Conservation (phyloP, 2,888 invertebrate genomes). For the Stratiomys singularior region DNA sequence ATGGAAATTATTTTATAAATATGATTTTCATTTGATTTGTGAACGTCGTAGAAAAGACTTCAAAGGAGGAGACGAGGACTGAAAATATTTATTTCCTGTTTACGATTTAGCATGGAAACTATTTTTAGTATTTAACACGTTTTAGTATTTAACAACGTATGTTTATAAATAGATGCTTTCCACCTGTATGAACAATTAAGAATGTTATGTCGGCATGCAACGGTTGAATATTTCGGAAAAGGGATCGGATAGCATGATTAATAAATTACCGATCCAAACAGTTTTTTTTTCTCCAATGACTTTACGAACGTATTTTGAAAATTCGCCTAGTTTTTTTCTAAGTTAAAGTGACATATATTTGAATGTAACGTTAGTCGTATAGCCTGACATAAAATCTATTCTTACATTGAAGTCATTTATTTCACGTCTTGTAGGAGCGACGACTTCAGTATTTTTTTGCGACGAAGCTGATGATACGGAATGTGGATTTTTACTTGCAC, state of each 20-base stretch:
- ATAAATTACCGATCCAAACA: too few species aligned
- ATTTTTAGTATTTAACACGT: not conserved
- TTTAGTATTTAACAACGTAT: not conserved
- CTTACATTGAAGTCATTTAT: slow-evolving; percentile 67
- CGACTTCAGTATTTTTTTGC: slow-evolving; percentile 67
- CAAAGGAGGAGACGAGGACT: not conserved
- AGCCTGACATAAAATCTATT: not conserved
- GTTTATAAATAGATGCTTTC: not conserved
- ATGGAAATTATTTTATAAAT: slow-evolving; percentile 17
- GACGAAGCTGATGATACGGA: slow-evolving; percentile 45
- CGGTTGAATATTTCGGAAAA: too few species aligned
- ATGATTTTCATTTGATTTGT: not conserved
- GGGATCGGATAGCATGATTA: too few species aligned
- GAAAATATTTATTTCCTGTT: slow-evolving; percentile 13
- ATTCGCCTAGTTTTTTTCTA: too few species aligned
- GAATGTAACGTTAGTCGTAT: too few species aligned
- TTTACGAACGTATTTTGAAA: too few species aligned
- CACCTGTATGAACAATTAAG: slow-evolving; percentile 20
- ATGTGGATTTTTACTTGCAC: not conserved
- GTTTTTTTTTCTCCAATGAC: too few species aligned
- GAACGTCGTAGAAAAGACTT: not conserved
- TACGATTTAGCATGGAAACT: not conserved
- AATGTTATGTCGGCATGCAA: not conserved
- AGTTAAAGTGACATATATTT: too few species aligned
- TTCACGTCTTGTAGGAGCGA: slow-evolving; percentile 71